phyloP scores from a whole-genome alignment of 2,797 vertebrate genomes.

The Lateolabrax maculatus region DNA sequence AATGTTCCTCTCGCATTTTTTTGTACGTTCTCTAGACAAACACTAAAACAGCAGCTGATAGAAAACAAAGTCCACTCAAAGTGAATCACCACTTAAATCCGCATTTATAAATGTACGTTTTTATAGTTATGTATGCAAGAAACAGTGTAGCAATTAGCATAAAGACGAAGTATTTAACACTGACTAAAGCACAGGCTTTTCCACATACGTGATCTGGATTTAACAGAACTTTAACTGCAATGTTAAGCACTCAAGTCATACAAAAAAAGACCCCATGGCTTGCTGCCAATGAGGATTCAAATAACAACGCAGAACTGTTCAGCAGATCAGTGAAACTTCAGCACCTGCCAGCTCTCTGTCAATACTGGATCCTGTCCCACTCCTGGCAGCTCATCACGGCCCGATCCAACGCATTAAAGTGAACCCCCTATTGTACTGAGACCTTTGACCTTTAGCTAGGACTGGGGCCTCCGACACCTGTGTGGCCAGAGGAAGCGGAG shows the following conservation, averaged over 20 bases:
- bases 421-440: conserved; percentile 36
- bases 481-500: conserved; percentile 67
- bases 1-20: conserved; percentile 35
- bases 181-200: conserved; percentile 35
- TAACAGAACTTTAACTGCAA: conserved; percentile 25
- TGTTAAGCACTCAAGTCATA: conserved; percentile 19
- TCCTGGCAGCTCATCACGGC: conserved; percentile 36
- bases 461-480: conserved; percentile 78
- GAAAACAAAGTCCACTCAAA: conserved; percentile 6
- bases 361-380: conserved; percentile 43
- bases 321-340: conserved; percentile 37
- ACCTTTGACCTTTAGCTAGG: conserved; percentile 75
- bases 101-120: conserved; percentile 13
- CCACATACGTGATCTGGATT: conserved; percentile 30
- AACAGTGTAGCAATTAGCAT: conserved; percentile 26
- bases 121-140: conserved; percentile 12
- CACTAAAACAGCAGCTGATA: conserved; percentile 10
- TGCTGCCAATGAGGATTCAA: conserved; percentile 20
- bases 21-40: background rate
- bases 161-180: conserved; percentile 18
- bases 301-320: conserved; percentile 9
- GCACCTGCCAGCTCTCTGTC: conserved; percentile 52
- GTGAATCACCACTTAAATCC: conserved; percentile 22
- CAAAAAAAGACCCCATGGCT: conserved; percentile 21
- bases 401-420: conserved; percentile 51